Conservation (phyloP, 2,113 vertebrate species). For the Heterocephalus glaber region DNA sequence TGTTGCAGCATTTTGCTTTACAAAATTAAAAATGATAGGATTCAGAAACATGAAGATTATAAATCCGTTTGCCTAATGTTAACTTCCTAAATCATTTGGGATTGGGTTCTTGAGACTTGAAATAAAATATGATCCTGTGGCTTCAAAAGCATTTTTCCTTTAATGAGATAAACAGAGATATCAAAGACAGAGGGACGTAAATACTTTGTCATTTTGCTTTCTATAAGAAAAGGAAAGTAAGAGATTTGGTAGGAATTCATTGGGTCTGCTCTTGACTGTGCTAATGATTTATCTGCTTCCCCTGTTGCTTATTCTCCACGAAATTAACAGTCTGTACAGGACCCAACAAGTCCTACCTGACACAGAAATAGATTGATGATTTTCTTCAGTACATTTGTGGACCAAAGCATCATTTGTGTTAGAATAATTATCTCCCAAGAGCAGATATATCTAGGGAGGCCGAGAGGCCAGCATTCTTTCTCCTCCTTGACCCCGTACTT, state of each 20-base stretch:
- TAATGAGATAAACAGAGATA: conserved; percentile 76
- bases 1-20: conserved; percentile 42
- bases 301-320: conserved; percentile 70
- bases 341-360: conserved; percentile 61
- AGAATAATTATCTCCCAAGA: conserved; percentile 68
- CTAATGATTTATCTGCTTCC: conserved; percentile 62
- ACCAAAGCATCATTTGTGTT: conserved; percentile 70
- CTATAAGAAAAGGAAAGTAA: conserved; percentile 43
- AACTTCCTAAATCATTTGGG: conserved; percentile 61
- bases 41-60: conserved; percentile 47
- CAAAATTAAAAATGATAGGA: conserved; percentile 54
- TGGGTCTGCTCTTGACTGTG: conserved; percentile 54
- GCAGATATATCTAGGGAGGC: conserved; percentile 43
- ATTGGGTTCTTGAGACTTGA: conserved; percentile 63
- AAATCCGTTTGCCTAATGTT: conserved; percentile 17
- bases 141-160: conserved; percentile 67
- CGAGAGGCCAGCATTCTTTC: neutral
- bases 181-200: conserved; percentile 68
- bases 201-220: conserved; percentile 70
- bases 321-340: conserved; percentile 65
- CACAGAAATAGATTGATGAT: conserved; percentile 72
- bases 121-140: conserved; percentile 63
- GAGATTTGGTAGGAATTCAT: conserved; percentile 49
- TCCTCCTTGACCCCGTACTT: neutral
- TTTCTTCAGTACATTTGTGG: conserved; percentile 70